Conservation (phyloP, 2,888 invertebrate species). For the Cheilosia soror region DNA sequence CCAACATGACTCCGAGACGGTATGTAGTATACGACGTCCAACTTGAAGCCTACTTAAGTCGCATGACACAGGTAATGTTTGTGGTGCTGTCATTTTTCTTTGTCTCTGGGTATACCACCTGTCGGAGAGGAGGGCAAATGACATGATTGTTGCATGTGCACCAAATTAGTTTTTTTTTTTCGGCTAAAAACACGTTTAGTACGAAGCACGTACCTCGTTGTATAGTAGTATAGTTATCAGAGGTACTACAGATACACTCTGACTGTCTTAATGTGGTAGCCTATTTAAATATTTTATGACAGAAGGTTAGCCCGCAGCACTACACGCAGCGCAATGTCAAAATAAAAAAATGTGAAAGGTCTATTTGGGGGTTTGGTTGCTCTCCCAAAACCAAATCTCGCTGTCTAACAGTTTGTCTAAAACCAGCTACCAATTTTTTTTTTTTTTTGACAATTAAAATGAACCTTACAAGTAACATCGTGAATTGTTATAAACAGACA, state of each 20-base stretch:
- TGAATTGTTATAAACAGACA: slow-evolving; percentile 4
- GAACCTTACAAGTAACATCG: slow-evolving; percentile 4
- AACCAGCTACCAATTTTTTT: neutral
- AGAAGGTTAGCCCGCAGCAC: slow-evolving; percentile 32
- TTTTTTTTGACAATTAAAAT: slow-evolving; percentile 14
- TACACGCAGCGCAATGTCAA: slow-evolving; percentile 11
- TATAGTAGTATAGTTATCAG: neutral
- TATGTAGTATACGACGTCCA: neutral
- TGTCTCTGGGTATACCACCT: slow-evolving; percentile 1
- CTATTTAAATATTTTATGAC: slow-evolving; percentile 35
- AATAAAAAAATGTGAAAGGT: slow-evolving; percentile 38
- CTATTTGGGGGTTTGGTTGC: neutral
- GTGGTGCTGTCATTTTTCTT: neutral
- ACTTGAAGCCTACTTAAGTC: slow-evolving; percentile 40
- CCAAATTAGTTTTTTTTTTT: neutral
- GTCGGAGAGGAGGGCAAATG: slow-evolving; percentile 5
- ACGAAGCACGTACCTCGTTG: slow-evolving; percentile 19
- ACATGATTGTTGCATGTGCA: slow-evolving; percentile 30
- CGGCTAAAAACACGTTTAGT: neutral
- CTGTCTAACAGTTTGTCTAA: slow-evolving; percentile 8
- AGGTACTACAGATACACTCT: neutral
- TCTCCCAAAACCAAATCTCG: neutral
- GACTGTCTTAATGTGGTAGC: neutral
- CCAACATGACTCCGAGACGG: neutral
- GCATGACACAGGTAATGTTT: neutral